Evolutionary conservation across 2,113 vertebrate genomes (phyloP).

Genomic region (Pongo abelii): DNA sequence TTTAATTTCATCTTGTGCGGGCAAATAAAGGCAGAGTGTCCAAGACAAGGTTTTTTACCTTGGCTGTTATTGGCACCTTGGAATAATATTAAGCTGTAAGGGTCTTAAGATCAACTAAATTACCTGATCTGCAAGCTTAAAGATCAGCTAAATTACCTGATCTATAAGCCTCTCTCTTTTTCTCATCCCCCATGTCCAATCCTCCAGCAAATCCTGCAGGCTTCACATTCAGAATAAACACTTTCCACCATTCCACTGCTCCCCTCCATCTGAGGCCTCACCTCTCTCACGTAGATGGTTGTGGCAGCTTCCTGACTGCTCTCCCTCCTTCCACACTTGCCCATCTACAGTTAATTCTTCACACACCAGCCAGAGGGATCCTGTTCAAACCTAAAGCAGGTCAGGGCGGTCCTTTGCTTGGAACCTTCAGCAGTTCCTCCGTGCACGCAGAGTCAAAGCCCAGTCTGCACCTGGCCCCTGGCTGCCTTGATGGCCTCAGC

Average conservation of each 20-base stretch:
- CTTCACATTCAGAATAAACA: neutral
- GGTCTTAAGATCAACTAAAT: neutral
- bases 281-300: rapidly evolving
- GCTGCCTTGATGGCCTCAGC: neutral
- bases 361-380: neutral
- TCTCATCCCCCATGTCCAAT: neutral
- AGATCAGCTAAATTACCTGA: neutral
- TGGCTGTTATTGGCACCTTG: neutral
- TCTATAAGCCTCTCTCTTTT: neutral
- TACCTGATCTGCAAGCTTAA: neutral
- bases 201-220: neutral
- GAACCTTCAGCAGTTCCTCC: neutral
- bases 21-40: neutral
- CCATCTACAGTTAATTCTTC: neutral
- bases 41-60: neutral
- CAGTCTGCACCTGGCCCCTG: neutral
- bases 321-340: neutral
- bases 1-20: neutral
- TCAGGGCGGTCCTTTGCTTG: neutral
- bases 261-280: rapidly evolving
- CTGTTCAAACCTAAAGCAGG: neutral
- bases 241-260: no score
- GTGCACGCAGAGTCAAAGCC: neutral
- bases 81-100: neutral
- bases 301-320: neutral